phyloP scores from a whole-genome alignment of 2,888 invertebrate species.

The Tortrix viridana region DNA sequence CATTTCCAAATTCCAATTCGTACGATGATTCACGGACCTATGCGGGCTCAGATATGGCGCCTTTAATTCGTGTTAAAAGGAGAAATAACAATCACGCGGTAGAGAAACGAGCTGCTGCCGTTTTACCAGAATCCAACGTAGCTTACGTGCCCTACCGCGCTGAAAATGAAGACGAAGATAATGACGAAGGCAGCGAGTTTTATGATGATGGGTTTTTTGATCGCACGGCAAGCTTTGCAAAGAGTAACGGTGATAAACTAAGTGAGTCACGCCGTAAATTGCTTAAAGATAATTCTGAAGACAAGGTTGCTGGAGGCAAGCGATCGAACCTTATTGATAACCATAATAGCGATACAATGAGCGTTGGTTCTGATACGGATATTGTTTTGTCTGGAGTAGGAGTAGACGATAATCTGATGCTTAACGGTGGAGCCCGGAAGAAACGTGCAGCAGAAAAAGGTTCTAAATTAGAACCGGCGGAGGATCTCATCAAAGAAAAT shows the following conservation, averaged over 20 bases:
- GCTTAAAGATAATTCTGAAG: conserved; percentile 5
- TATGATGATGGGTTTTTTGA: conserved; percentile 79
- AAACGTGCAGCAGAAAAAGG: conserved; percentile 53
- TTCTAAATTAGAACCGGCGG: conserved; percentile 34
- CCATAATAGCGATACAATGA: conserved; percentile 52
- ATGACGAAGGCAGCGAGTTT: conserved; percentile 78
- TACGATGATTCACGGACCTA: conserved; percentile 57
- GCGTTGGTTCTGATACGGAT: conserved; percentile 71
- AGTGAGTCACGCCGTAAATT: conserved; percentile 3
- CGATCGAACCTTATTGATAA: conserved; percentile 42
- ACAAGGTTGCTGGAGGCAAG: conserved; percentile 42
- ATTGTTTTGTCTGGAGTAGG: conserved; percentile 67
- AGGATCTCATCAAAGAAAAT: conserved; percentile 20
- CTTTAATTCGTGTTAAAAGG: conserved; percentile 73
- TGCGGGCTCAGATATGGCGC: conserved; percentile 55
- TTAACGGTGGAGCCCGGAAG: conserved; percentile 56
- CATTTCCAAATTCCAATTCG: conserved; percentile 65
- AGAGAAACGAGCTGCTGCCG: conserved; percentile 62
- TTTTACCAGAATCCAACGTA: conserved; percentile 64
- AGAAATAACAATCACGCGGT: conserved; percentile 55
- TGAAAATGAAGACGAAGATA: conserved; percentile 74
- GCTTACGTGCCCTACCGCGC: conserved; percentile 67
- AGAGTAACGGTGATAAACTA: conserved; percentile 43
- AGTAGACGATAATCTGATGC: conserved; percentile 74
- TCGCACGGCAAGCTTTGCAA: conserved; percentile 61